Evolutionary conservation across 2,797 vertebrate species (phyloP), one percentile per base, ranked within the genome.

Genomic region (Myotis findleyi): DNA sequence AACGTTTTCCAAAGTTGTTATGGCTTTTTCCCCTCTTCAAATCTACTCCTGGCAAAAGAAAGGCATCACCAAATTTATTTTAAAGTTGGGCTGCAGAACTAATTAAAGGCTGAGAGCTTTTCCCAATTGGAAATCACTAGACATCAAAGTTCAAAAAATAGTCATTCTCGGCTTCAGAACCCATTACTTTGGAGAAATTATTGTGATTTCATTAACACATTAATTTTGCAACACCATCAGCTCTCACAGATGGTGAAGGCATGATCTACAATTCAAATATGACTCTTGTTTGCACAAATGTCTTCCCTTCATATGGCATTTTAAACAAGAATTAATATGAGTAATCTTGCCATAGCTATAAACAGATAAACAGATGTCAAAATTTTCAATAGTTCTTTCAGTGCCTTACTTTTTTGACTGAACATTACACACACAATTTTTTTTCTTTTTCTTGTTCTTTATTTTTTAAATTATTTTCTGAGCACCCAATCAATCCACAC

Each of bases 141-240:
- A 97, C 97, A 98, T 97, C 97, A 98, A 98, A 98, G 98, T 98
- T 98, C 98, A 98, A 98, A 98, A 98, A 98, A 98, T 97, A 98
- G 98, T 98, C 97, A 98, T 98, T 98, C 98, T 98, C 98, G 93
- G 98, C 97, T 99, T 98, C 97, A 97, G 97, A 98, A 98, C 98
- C 98, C 97, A 98, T 98, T 98, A 98, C 98, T 98, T 98, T 96
- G 98, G 98, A 98, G 98, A 98, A 98, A 99, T 99, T 99, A 99
- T 99, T 99, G 98, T 99, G 98, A 98, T 98, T 99, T 99, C 98
- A 99, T 99, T 99, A 99, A 98, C 98, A 98, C 98, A 99, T 99
- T 98, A 98, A 99, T 99, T 98, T 98, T 98, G 98, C 98, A 98
- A 98, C 98, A 99, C 98, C 98, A 99, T 98, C 98, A 98, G 98